A percentile compares a stretch with the other conserved stretches of the same genome.
Conservation (phyloP, 2,888 invertebrate genomes). For the Neoitamus cyanurus region DNA sequence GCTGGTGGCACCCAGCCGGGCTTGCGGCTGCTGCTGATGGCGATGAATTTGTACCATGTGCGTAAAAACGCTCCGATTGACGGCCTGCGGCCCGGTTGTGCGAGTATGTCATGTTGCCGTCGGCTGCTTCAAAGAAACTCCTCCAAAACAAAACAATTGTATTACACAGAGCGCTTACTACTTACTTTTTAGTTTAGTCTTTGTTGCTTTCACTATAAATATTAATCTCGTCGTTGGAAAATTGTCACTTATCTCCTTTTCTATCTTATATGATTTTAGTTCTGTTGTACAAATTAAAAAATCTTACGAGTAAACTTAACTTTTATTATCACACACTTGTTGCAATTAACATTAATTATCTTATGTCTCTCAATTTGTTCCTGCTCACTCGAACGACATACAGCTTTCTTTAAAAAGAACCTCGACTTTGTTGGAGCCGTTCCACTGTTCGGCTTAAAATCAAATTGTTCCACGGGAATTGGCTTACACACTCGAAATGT, state of each 20-base stretch:
- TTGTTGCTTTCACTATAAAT: conserved; percentile 11
- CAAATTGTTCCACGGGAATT: not conserved
- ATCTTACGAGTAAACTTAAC: conserved; percentile 23
- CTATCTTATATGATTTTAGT: not conserved
- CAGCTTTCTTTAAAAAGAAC: not conserved
- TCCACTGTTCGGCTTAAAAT: not conserved
- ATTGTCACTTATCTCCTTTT: not conserved
- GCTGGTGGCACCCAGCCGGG: conserved; percentile 24
- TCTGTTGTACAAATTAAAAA: conserved; percentile 33
- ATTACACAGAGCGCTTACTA: conserved; percentile 14
- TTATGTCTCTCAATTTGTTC: not conserved
- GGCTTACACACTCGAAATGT: not conserved
- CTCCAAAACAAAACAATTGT: not conserved
- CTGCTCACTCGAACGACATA: not conserved
- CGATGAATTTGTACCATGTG: conserved; percentile 51
- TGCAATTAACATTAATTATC: conserved; percentile 39
- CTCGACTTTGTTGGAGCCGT: not conserved
- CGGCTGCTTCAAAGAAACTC: not conserved
- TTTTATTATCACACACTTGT: conserved; percentile 47
- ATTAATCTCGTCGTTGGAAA: conserved; percentile 40
- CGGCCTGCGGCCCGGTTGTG: conserved; percentile 60
- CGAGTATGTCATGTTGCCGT: conserved; percentile 64
- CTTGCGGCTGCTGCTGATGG: conserved; percentile 15
- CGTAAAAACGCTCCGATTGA: conserved; percentile 51
- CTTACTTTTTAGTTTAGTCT: not conserved